These are phyloP conservation scores for Dipus sagitta DNA, from an alignment of 2,797 vertebrate genomes.

Conservation along the genomic window DNA sequence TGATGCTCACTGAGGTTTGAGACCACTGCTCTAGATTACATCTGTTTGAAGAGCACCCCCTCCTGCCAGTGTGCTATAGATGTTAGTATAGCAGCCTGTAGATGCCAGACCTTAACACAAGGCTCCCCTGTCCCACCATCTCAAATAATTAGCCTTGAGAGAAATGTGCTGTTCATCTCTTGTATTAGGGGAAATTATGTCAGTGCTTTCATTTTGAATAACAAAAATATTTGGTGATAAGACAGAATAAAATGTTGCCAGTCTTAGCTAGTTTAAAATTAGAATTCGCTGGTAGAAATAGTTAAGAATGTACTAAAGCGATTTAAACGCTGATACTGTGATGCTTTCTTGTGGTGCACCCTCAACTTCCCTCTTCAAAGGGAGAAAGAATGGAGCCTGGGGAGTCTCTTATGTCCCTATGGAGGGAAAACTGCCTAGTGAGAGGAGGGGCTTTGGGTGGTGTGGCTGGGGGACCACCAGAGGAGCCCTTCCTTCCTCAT, in stretches of 20 bases:
- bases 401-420: too few species aligned
- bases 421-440: too few species aligned
- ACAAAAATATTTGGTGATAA: constrained; percentile 19
- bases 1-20: neutral
- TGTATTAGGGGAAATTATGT: neutral
- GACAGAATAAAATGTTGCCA: constrained; percentile 24
- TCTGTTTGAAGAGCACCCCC: neutral
- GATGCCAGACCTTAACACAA: neutral
- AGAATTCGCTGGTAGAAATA: constrained; percentile 20
- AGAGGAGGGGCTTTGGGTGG: too few species aligned
- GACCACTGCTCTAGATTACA: neutral
- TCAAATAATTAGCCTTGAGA: neutral
- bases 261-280: constrained; percentile 52
- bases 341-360: neutral
- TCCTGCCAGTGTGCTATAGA: neutral
- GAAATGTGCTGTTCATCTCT: neutral
- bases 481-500: too few species aligned
- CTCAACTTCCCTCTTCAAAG: too few species aligned
- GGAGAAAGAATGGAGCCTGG: too few species aligned
- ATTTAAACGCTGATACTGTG: constrained; percentile 41
- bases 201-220: constrained; percentile 11
- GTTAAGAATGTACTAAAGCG: neutral
- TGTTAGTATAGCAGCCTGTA: neutral
- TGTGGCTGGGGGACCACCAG: too few species aligned
- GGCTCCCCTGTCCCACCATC: neutral